Conservation (phyloP, 2,888 invertebrate genomes). For the Drosophila emarginata region DNA sequence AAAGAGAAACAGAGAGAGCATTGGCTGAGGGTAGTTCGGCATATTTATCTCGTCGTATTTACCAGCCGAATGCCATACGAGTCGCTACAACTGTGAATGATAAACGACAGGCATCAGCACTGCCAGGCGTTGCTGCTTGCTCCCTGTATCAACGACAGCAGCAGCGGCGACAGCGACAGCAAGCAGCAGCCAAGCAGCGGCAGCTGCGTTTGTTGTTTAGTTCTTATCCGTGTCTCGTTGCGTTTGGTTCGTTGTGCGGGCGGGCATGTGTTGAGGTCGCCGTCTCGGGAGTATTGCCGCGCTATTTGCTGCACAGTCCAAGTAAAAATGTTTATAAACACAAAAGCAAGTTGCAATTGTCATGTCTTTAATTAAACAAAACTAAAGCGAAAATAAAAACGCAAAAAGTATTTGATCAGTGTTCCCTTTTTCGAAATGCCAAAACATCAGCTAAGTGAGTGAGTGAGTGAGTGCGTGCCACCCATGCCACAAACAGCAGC, state of each 20-base stretch:
- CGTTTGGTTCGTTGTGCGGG: slow-evolving; percentile 51
- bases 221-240: slow-evolving; percentile 66
- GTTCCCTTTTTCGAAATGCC: too few species aligned
- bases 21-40: background rate
- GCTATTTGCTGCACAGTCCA: too few species aligned
- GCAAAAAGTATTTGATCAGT: too few species aligned
- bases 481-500: too few species aligned
- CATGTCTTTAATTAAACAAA: slow-evolving; percentile 38
- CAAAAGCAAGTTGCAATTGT: slow-evolving; percentile 24
- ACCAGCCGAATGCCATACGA: slow-evolving; percentile 16
- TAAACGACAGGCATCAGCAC: slow-evolving; percentile 4
- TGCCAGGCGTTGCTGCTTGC: background rate
- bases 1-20: slow-evolving; percentile 4
- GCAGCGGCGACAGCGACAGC: slow-evolving; percentile 27
- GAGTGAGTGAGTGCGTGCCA: slow-evolving; percentile 20
- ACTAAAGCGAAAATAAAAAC: background rate
- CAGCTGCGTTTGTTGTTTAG: slow-evolving; percentile 52
- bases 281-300: too few species aligned
- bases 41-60: slow-evolving; percentile 2
- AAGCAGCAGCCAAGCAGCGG: slow-evolving; percentile 47
- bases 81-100: slow-evolving; percentile 32
- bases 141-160: background rate
- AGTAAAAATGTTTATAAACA: slow-evolving; percentile 16
- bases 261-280: slow-evolving; percentile 3
- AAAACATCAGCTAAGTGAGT: slow-evolving; percentile 17